Base-by-base conservation (phyloP, 2,888 invertebrate genomes). In the Agrotis segetum region DNA sequence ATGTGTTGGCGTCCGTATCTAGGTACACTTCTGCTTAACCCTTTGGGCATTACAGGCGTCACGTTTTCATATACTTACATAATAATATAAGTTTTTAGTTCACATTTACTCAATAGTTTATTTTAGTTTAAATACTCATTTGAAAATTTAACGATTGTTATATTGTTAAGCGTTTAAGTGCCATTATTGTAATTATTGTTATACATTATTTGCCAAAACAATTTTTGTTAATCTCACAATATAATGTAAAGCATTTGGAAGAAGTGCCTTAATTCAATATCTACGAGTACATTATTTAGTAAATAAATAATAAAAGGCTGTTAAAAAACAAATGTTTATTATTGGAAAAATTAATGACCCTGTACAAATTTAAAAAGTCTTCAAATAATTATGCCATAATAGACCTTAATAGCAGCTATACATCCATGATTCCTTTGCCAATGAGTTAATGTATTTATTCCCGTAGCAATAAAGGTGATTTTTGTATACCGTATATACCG, bases 211-310 rank as follows among this genome's bases (percentile, higher is more conserved):
- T 62, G 21, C 13, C n/a, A 52, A 50, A 46, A 29, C 1, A 29
- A 5, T 21, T 4, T 61, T 73, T 60, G n/a, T 29, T 40, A 14
- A 24, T 21, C 1, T n/a, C 44, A 44, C 17, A 44, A 29, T 29
- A 29, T 14, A 44, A 3, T 52, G 29, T 13, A 46, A 6, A 52
- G 13, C 7, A 29, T 13, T 17, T 21, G 44, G 55, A 60, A 13
- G 19, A 34, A 46, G 55, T 74, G 77, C 77, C 77, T 70, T 70
- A 40, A 19, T 44, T n/a, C 16, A 75, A 13, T 29, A 47, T 53
- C 14, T 52, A 34, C 24, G 24, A 24, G 24, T 24, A 24, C 14
- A n/a, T 44, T 34, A 50, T 9, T 34, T 13, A 34, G 55, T 34
- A 11, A 17, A 24, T 47, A 77, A n/a, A 24, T 47, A 77, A n/a